A percentile compares a stretch with the other conserved stretches of the same genome.
phyloP scores from a whole-genome alignment of 2,797 vertebrate species.

The Nyctibius grandis region DNA sequence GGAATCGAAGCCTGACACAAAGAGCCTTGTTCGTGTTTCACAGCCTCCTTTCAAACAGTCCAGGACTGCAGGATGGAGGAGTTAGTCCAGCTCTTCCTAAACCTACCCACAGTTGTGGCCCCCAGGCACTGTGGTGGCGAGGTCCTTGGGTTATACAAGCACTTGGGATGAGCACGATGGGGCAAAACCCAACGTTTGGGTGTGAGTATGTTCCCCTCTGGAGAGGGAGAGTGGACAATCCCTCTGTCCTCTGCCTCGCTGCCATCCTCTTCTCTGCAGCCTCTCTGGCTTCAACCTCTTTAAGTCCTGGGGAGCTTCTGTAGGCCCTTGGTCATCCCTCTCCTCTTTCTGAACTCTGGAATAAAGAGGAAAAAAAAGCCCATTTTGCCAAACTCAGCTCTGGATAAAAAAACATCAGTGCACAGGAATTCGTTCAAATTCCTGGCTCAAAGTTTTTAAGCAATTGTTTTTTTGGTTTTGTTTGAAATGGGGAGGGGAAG shows the following conservation, averaged over 20 bases:
- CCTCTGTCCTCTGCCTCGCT: background rate
- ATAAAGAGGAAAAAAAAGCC: background rate
- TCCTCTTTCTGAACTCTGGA: background rate
- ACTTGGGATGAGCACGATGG: background rate
- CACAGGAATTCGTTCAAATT: rapidly evolving
- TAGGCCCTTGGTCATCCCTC: background rate
- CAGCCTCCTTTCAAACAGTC: background rate
- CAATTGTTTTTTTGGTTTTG: background rate
- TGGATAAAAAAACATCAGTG: background rate
- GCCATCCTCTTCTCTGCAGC: background rate
- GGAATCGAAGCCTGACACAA: background rate
- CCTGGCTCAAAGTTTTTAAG: background rate
- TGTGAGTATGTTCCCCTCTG: background rate
- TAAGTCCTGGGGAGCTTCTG: background rate
- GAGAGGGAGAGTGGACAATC: rapidly evolving
- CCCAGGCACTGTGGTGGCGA: background rate
- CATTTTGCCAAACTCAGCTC: background rate
- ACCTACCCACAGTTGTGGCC: background rate
- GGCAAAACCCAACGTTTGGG: background rate
- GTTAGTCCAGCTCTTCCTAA: background rate
- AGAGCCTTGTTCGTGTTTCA: background rate
- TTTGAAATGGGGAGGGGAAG: background rate
- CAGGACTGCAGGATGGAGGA: background rate
- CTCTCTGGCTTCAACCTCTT: background rate
- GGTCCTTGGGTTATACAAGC: rapidly evolving